These are phyloP conservation scores for Abramis brama DNA, from an alignment of 2,113 vertebrate species.

Conservation along the genomic window DNA sequence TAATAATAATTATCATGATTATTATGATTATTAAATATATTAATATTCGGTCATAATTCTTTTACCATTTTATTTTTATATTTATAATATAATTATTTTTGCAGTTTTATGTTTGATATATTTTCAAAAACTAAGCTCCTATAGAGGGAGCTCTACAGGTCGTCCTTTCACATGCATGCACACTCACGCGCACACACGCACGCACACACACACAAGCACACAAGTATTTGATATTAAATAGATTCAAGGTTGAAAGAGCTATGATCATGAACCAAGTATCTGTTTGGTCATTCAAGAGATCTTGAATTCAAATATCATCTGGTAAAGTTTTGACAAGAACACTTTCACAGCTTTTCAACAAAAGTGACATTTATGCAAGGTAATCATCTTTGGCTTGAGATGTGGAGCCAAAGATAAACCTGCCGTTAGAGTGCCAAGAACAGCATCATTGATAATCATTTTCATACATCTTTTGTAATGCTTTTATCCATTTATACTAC, in stretches of 20 bases:
- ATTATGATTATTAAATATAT: background rate
- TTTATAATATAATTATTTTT: background rate
- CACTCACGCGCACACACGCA: background rate
- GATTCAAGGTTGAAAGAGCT: background rate
- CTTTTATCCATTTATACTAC: conserved; percentile 39
- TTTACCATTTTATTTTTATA: background rate
- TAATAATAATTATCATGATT: background rate
- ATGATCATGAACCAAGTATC: background rate
- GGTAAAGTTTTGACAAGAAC: conserved; percentile 25
- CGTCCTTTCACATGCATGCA: background rate
- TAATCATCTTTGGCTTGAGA: conserved; percentile 31
- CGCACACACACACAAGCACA: background rate
- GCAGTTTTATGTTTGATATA: background rate
- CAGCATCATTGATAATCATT: conserved; percentile 39
- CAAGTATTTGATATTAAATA: background rate
- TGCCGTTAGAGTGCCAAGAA: conserved; percentile 15
- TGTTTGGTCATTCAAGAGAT: conserved; percentile 11
- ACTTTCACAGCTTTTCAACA: conserved; percentile 19
- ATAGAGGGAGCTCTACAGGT: conserved; percentile 43
- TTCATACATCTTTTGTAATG: conserved; percentile 30
- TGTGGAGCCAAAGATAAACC: conserved; percentile 40
- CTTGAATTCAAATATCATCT: conserved; percentile 23
- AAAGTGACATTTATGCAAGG: conserved; percentile 44
- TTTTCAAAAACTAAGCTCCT: background rate
- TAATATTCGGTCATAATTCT: background rate